Evolutionary conservation across 2,888 invertebrate species (phyloP).

Genomic region (Dolomedes plantarius): DNA sequence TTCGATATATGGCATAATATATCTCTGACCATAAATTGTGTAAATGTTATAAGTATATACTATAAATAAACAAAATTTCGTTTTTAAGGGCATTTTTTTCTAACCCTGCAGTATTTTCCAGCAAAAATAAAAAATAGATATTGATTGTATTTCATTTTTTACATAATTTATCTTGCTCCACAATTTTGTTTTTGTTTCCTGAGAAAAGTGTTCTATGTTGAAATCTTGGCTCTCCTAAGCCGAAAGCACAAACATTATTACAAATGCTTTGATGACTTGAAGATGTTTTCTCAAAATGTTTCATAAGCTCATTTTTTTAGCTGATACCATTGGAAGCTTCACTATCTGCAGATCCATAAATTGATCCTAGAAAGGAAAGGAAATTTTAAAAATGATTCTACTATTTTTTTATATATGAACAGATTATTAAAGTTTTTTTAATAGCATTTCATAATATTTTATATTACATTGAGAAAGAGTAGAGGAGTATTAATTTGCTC

Average conservation of each 20-base stretch:
- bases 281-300: constrained; percentile 48
- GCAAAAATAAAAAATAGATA: no score
- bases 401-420: no score
- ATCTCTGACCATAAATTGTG: neutral
- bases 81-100: neutral
- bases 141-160: no score
- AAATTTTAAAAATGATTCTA: no score
- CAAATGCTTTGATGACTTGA: constrained; percentile 55
- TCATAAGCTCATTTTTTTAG: constrained; percentile 63
- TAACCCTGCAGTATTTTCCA: neutral
- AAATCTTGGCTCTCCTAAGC: neutral
- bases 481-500: no score
- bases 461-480: no score
- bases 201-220: neutral
- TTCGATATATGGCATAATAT: neutral
- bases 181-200: neutral
- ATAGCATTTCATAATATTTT: no score
- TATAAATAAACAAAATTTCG: neutral
- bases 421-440: no score
- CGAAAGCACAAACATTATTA: neutral
- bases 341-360: constrained; percentile 26
- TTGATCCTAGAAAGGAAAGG: constrained; percentile 26
- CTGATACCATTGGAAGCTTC: constrained; percentile 48
- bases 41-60: neutral
- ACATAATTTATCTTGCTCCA: neutral